Evolutionary conservation across 2,113 vertebrate species (phyloP).

Genomic region (Steatornis caripensis): DNA sequence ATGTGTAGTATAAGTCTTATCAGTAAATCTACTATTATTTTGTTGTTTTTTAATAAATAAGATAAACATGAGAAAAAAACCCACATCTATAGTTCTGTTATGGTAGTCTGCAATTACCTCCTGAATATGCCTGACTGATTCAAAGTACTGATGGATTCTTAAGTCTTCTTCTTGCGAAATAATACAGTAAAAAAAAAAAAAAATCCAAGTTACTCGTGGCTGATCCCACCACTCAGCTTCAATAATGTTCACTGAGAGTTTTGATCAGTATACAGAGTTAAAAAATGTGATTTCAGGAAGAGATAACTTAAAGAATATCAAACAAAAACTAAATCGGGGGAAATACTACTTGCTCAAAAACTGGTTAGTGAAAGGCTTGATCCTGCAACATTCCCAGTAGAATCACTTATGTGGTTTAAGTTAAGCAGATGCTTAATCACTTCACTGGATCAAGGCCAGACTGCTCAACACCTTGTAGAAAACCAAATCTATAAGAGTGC

Average conservation of each 20-base stretch:
- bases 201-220: neutral
- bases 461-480: neutral
- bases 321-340: neutral
- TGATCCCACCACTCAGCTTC: neutral
- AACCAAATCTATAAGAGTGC: neutral
- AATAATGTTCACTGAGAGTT: neutral
- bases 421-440: neutral
- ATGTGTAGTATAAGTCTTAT: neutral
- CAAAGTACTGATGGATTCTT: neutral
- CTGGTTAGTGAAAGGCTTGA: neutral
- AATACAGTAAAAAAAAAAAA: neutral
- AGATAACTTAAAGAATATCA: neutral
- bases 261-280: neutral
- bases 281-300: neutral
- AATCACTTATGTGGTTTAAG: neutral
- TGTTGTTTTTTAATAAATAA: neutral
- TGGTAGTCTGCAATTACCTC: neutral
- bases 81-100: neutral
- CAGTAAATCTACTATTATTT: neutral
- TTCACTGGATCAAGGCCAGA: neutral
- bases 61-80: neutral
- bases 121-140: neutral
- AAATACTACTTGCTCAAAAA: neutral
- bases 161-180: neutral
- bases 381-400: neutral